Base-by-base conservation (phyloP, 2,113 vertebrate species). In the Phaethon lepturus region DNA sequence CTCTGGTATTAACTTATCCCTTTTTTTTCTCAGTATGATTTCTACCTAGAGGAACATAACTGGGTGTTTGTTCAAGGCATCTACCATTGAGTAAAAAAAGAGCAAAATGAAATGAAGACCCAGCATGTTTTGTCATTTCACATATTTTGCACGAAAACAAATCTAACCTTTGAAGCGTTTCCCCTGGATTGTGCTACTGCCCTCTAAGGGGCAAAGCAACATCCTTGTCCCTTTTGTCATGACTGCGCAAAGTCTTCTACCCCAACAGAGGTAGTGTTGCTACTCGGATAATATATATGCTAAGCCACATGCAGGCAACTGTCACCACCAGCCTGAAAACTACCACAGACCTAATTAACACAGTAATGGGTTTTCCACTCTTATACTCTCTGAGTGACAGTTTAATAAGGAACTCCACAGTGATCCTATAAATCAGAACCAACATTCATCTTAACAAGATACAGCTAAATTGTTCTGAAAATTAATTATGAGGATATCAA, bases 361-460 rank as follows among this genome's bases (percentile, higher is more conserved):
- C 88, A 44, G 53, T 94, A 97, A 97, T 95, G 86, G 49, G 28
- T 92, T 97, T 96, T 97, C 93, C 87, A 74, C 67, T 95, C 66
- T 58, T 75, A 44, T 52, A 59, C 10, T 77, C 52, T 69, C 77
- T 55, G 75, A 97, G 45, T 95, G 91, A 96, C 95, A 95, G 75
- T 97, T 96, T 96, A 97, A 97, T 97, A 95, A 98, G 95, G 69
- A 96, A n/a, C 63, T 83, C 86, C 81, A 85, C 33, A 42, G 47
- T 84, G 92, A 94, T 79, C 64, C 66, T 91, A 44, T 86, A 97
- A 97, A 95, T 96, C 59, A 97, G 94, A 97, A 95, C 23, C 55
- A 95, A 80, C 42, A 11, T 94, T 82, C 68, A 20, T 90, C 53
- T 80, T 96, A 96, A 84, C 18, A 81, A 94, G 90, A 69, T 62